phyloP scores from a whole-genome alignment of 2,888 invertebrate genomes.

The Ophion ventricosus region DNA sequence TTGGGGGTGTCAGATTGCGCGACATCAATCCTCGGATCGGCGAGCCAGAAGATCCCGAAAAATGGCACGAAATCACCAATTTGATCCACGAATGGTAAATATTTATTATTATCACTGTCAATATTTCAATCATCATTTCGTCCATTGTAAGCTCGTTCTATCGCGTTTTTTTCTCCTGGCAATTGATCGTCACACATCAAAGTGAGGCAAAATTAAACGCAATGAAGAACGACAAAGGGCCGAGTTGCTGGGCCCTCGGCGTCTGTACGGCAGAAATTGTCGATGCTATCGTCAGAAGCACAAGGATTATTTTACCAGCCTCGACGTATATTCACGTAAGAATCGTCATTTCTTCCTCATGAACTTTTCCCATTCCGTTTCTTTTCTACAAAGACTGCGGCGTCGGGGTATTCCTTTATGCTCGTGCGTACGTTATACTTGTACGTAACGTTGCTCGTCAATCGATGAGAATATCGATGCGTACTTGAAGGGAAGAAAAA shows the following conservation, averaged over 20 bases:
- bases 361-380: conserved; percentile 28
- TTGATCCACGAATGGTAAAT: conserved; percentile 74
- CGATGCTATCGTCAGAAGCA: conserved; percentile 82
- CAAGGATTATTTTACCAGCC: conserved; percentile 81
- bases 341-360: conserved; percentile 55
- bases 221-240: conserved; percentile 74
- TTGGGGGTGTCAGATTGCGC: conserved; percentile 86
- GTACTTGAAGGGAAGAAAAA: conserved; percentile 33
- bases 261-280: conserved; percentile 82
- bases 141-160: background rate
- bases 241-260: conserved; percentile 84
- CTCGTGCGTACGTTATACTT: background rate
- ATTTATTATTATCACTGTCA: conserved; percentile 49
- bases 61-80: conserved; percentile 82
- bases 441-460: conserved; percentile 39
- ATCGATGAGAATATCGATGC: conserved; percentile 57
- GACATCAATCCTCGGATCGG: conserved; percentile 86
- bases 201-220: conserved; percentile 66
- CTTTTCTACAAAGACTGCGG: background rate
- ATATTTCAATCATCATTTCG: background rate
- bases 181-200: conserved; percentile 1
- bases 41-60: conserved; percentile 84
- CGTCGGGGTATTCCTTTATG: conserved; percentile 49
- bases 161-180: background rate
- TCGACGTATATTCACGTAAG: conserved; percentile 83